Conservation (phyloP, 1,140 invertebrate species). For the Caerostris extrusa region DNA sequence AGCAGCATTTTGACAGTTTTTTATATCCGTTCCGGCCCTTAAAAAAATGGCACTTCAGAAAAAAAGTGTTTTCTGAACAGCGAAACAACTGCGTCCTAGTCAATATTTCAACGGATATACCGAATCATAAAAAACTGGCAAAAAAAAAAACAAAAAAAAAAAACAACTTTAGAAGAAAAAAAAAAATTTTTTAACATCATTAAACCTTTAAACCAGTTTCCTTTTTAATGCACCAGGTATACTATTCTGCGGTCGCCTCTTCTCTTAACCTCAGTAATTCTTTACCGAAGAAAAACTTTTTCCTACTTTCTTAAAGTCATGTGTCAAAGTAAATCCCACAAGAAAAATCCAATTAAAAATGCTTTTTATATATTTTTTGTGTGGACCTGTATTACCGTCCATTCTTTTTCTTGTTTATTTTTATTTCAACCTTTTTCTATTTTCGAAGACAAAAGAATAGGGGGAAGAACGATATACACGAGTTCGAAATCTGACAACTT, state of each 20-base stretch:
- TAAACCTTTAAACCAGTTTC: constrained; percentile 5
- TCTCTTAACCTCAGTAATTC: not conserved
- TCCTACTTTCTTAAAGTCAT: not conserved
- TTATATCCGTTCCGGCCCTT: too few species aligned
- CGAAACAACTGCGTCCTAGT: too few species aligned
- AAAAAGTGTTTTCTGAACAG: too few species aligned
- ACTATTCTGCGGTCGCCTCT: not conserved
- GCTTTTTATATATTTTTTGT: not conserved
- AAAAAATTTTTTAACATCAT: not conserved
- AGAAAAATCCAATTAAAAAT: constrained; percentile 67
- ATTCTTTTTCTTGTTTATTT: not conserved
- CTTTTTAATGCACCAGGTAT: not conserved
- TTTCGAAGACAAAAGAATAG: not conserved
- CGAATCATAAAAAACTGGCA: not conserved
- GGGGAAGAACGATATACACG: not conserved
- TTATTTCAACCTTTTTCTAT: not conserved
- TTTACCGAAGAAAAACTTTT: not conserved
- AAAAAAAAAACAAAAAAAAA: too few species aligned
- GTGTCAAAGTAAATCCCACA: constrained; percentile 65
- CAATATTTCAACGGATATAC: not conserved
- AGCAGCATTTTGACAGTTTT: too few species aligned
- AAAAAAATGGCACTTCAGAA: too few species aligned
- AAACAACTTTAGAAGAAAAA: not conserved
- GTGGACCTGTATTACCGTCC: not conserved
- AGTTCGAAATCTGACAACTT: constrained; percentile 63